phyloP scores from a whole-genome alignment of 2,113 vertebrate genomes.

The Psilopsiagon aymara region DNA sequence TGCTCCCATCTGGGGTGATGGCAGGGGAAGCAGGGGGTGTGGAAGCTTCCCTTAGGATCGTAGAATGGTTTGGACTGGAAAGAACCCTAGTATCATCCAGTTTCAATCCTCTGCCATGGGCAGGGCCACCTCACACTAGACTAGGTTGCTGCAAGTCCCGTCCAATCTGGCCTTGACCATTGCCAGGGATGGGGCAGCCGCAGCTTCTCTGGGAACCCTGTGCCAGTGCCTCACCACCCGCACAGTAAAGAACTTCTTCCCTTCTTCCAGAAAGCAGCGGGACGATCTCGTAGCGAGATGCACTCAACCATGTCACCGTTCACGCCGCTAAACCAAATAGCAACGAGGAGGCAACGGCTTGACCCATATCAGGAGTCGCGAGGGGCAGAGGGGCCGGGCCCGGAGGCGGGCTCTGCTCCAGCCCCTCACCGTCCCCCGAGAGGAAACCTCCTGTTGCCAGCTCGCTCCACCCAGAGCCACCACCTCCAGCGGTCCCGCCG shows the following conservation, averaged over 20 bases:
- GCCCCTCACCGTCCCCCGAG: too few species aligned
- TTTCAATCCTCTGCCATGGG: not conserved
- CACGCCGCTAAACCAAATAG: not conserved
- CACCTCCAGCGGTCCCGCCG: not conserved
- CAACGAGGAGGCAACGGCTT: fast-evolving
- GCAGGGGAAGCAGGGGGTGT: not conserved
- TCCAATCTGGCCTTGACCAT: not conserved
- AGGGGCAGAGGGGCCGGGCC: not conserved
- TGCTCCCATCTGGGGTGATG: not conserved
- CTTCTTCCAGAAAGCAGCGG: too few species aligned
- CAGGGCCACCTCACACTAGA: not conserved
- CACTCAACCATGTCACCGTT: too few species aligned
- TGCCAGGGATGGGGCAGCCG: too few species aligned
- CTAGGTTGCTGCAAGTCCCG: fast-evolving
- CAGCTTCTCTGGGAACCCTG: too few species aligned
- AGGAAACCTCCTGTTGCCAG: too few species aligned
- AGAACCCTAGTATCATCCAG: not conserved
- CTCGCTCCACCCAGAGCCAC: not conserved
- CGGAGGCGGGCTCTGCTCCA: fast-evolving
- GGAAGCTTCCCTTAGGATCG: not conserved
- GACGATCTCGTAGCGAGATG: not conserved
- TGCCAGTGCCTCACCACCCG: too few species aligned
- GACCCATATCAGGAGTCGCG: fast-evolving
- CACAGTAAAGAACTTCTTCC: not conserved
- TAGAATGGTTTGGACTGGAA: not conserved